These are phyloP conservation scores for Accipiter minullus DNA, from an alignment of 2,797 vertebrate genomes.

Conservation along the genomic window DNA sequence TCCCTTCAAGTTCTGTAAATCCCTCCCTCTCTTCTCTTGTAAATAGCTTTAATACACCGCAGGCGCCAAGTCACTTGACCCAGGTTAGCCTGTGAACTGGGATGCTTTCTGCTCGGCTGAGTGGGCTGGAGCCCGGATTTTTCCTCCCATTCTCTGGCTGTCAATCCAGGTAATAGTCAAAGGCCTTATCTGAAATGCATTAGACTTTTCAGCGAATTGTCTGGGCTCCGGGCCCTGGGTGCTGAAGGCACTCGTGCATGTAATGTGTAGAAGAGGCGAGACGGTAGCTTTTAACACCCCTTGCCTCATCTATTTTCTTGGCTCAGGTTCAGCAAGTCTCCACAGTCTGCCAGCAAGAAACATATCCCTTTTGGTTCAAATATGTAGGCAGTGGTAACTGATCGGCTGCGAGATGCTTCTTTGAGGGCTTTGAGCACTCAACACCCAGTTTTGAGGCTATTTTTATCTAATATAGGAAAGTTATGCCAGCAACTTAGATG, in stretches of 20 bases:
- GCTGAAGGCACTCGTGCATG: constrained; percentile 56
- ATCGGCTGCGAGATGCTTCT: not conserved
- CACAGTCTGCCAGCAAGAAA: not conserved
- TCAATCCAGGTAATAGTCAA: constrained; percentile 86
- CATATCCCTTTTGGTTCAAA: not conserved
- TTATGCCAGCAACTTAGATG: not conserved
- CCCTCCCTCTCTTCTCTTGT: not conserved
- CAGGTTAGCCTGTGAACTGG: constrained; percentile 78
- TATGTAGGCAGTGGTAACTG: not conserved
- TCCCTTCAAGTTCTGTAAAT: constrained; percentile 72
- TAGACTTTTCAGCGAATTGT: constrained; percentile 9
- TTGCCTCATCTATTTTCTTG: not conserved
- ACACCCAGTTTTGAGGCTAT: not conserved
- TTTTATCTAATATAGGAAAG: not conserved
- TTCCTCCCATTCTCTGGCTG: constrained; percentile 82
- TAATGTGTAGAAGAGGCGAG: constrained; percentile 48
- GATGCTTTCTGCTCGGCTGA: constrained; percentile 86
- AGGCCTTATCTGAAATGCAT: constrained; percentile 80
- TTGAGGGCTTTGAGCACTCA: not conserved
- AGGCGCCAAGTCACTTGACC: constrained; percentile 94
- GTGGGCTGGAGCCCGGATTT: constrained; percentile 76
- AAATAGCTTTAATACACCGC: constrained; percentile 86
- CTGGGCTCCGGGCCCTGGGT: constrained; percentile 47
- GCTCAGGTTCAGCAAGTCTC: not conserved
- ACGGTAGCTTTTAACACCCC: constrained; percentile 61